Evolutionary conservation across 2,113 vertebrate species (phyloP), one percentile per base, ranked within the genome.

Genomic region (Melanerpes formicivorus): DNA sequence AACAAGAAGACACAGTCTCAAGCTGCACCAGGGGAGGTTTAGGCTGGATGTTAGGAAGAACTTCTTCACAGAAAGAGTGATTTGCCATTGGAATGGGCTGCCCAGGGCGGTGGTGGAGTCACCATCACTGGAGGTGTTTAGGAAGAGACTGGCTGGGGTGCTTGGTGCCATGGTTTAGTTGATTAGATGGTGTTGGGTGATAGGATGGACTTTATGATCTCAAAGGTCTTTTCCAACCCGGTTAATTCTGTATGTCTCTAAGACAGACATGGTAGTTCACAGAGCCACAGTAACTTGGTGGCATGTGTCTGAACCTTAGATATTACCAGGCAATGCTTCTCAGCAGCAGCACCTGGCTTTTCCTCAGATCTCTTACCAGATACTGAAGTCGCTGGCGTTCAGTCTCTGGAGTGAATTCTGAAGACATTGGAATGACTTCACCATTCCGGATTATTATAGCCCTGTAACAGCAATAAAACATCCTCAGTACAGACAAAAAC

Each of bases 381-480:
- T 99, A 99, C 94, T 99, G 99, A 66, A 99, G 98, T 65, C 99
- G 96, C 94, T 99, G 99, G 40, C 99, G 98, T 88, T 99, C 99
- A 0, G 99, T 98, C 90, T 99, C 99, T 1, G 99, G 99, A 29
- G 99, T 99, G 97, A 99, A 99, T 96, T 99, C 99, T 44, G 98
- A 98, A 70, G 99, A 99, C 99, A 99, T 98, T 74, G 98, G 98
- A 89, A 99, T 97, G 78, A 99, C 98, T 95, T 99, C 99, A 4
- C 98, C 98, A 14, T 98, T 98, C 92, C 98, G 98, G 79, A 99
- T 97, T 94, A 99, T 99, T 92, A 99, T 99, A 74, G 99, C 99
- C 96, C 99, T 99, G 98, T 34, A 96, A 97, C 6, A 63, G 84
- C n/a, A 77, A 97, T 70, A 95, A 84, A 22, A 79, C 18, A 95